Conservation (phyloP, 2,888 invertebrate genomes). For the Pasiphila rectangulata region DNA sequence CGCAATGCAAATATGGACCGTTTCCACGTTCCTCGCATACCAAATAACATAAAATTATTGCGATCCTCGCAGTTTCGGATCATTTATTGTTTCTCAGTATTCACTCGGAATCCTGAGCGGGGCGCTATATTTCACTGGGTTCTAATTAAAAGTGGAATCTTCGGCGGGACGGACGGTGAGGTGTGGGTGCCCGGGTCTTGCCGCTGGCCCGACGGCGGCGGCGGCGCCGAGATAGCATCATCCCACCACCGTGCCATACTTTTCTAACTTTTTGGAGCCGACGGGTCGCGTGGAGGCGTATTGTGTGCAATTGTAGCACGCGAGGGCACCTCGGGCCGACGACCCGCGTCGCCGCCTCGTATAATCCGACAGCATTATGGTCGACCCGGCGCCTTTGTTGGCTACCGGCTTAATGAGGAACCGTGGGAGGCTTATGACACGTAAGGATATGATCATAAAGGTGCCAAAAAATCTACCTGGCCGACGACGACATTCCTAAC, state of each 20-base stretch:
- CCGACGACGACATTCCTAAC: constrained; percentile 71
- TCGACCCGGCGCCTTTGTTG: constrained; percentile 73
- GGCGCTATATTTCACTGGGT: constrained; percentile 69
- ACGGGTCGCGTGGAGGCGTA: constrained; percentile 69
- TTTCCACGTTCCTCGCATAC: constrained; percentile 43
- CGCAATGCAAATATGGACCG: constrained; percentile 48
- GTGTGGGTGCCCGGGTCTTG: constrained; percentile 48
- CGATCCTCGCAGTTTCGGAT: constrained; percentile 53
- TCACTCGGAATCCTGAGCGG: constrained; percentile 54
- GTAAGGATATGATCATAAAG: constrained; percentile 78
- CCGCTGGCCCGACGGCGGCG: constrained; percentile 36
- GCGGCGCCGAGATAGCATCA: constrained; percentile 67
- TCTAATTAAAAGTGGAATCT: constrained; percentile 70
- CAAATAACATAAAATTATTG: constrained; percentile 64
- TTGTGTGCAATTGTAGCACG: constrained; percentile 76
- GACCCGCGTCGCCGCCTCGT: constrained; percentile 62
- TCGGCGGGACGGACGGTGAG: constrained; percentile 49
- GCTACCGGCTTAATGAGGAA: constrained; percentile 76
- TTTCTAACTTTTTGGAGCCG: constrained; percentile 76
- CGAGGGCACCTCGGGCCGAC: constrained; percentile 73
- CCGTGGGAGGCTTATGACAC: constrained; percentile 79
- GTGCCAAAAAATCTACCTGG: constrained; percentile 79
- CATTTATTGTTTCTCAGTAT: constrained; percentile 68
- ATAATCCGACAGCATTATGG: constrained; percentile 77
- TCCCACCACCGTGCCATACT: constrained; percentile 57